Conservation (phyloP, 2,888 invertebrate species). For the Amiota mariae region DNA sequence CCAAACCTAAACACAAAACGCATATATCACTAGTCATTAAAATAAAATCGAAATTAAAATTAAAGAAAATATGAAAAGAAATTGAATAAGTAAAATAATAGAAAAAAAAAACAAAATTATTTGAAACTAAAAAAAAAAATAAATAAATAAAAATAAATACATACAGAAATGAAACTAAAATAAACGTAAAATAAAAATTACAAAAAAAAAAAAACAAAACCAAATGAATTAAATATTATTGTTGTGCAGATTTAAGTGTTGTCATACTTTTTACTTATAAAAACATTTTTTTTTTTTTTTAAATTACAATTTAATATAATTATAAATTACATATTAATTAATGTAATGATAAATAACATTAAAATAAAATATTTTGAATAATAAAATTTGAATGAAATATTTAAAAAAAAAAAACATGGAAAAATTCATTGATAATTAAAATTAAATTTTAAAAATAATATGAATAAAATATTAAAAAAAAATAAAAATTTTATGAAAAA, state of each 20-base stretch:
- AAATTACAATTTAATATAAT: too few species aligned
- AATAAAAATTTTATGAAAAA: constrained; percentile 11
- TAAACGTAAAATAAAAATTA: background rate
- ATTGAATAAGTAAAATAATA: background rate
- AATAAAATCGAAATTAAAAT: background rate
- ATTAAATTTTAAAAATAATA: too few species aligned
- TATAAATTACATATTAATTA: background rate
- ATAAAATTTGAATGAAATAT: background rate
- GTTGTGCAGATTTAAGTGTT: constrained; percentile 22
- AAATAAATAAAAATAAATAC: background rate
- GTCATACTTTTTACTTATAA: constrained; percentile 18
- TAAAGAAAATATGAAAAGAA: background rate
- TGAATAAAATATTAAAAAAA: too few species aligned
- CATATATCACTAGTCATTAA: constrained; percentile 32
- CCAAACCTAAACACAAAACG: constrained; percentile 2
- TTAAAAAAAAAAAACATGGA: too few species aligned
- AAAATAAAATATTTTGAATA: background rate
- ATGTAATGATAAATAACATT: constrained; percentile 1
- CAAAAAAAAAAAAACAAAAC: background rate
- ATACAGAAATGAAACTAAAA: background rate
- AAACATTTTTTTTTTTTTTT: background rate
- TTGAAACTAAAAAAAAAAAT: background rate
- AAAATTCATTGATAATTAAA: too few species aligned
- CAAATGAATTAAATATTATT: background rate
- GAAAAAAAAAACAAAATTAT: constrained; percentile 6